Evolutionary conservation across 2,888 invertebrate species (phyloP).

Genomic region (Crematogaster levior): DNA sequence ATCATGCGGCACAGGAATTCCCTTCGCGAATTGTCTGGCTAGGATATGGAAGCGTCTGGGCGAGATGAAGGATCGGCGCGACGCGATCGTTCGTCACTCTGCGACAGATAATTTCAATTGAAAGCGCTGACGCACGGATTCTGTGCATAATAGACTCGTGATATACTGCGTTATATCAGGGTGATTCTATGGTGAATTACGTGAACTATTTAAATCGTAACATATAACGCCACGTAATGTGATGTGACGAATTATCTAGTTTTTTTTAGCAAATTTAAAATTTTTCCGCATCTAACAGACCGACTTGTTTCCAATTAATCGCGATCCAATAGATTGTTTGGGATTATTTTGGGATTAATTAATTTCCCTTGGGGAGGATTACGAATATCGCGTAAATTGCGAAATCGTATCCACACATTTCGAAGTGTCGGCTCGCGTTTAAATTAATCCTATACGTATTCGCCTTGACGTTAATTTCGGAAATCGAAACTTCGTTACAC

Average conservation of each 20-base stretch:
- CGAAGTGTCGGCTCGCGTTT: neutral
- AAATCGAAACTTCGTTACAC: conserved; percentile 47
- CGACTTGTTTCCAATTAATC: neutral
- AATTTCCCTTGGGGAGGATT: neutral
- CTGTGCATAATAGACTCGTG: neutral
- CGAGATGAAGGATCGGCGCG: conserved; percentile 2
- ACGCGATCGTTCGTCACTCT: conserved; percentile 17
- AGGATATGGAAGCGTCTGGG: neutral
- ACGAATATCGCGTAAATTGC: neutral
- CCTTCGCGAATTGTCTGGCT: conserved; percentile 24
- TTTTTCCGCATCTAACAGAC: neutral
- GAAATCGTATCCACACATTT: neutral
- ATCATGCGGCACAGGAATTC: conserved; percentile 38
- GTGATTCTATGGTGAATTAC: no score
- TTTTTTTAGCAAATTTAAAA: neutral
- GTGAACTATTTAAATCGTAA: no score
- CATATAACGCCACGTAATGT: neutral
- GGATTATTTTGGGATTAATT: no score
- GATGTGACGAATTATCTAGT: neutral
- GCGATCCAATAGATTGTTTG: neutral
- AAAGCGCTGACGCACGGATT: conserved; percentile 4
- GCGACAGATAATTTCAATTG: conserved; percentile 12
- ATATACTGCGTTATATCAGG: no score
- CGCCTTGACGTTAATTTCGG: conserved; percentile 28
- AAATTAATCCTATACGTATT: conserved; percentile 6